phyloP scores from a whole-genome alignment of 2,113 vertebrate species.

The Prochilodus magdalenae region DNA sequence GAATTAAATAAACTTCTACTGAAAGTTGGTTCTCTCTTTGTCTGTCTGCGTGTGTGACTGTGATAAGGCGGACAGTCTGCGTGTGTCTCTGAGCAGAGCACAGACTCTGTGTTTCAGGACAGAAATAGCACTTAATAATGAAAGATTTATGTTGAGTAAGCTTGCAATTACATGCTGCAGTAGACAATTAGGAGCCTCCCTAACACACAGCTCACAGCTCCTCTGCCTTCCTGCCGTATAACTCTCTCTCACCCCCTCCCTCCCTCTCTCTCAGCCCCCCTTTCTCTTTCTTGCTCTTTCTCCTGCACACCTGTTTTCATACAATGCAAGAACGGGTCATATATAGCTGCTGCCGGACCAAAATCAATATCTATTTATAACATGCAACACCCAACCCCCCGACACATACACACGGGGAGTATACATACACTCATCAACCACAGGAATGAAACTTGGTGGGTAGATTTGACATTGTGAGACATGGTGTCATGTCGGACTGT shows the following conservation, averaged over 20 bases:
- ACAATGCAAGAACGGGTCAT: no score
- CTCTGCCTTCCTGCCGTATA: slow-evolving; percentile 6
- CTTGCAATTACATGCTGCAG: slow-evolving; percentile 80
- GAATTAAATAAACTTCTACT: neutral
- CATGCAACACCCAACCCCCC: no score
- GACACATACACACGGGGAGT: no score
- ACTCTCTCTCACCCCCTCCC: slow-evolving; percentile 39
- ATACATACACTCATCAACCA: no score
- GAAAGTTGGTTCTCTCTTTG: neutral
- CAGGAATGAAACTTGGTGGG: no score
- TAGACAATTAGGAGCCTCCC: slow-evolving; percentile 81
- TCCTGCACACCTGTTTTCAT: slow-evolving; percentile 6
- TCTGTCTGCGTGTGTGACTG: slow-evolving; percentile 17
- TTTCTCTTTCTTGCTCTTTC: slow-evolving; percentile 21
- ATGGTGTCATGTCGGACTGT: no score
- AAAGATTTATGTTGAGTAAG: slow-evolving; percentile 80
- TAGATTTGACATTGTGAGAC: no score
- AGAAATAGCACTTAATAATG: slow-evolving; percentile 81
- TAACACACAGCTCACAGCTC: slow-evolving; percentile 45
- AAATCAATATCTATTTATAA: no score
- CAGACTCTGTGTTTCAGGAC: slow-evolving; percentile 60
- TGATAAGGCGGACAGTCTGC: slow-evolving; percentile 20
- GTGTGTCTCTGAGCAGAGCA: slow-evolving; percentile 37
- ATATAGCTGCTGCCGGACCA: no score
- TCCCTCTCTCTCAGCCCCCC: slow-evolving; percentile 20